Evolutionary conservation across 2,888 invertebrate genomes (phyloP).

Genomic region (Pyrochroa serraticornis): DNA sequence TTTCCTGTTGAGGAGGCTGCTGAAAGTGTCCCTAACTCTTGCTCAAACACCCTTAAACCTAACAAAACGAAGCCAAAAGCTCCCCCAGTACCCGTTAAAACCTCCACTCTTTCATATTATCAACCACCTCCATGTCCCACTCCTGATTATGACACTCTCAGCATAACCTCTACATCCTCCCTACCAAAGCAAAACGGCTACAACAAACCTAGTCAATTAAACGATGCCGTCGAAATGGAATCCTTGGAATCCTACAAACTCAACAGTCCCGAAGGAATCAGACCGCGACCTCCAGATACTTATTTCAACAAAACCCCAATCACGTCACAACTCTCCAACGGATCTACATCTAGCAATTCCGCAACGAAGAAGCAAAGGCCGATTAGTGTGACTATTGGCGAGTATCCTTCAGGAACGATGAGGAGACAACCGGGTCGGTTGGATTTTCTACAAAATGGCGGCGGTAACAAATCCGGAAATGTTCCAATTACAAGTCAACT

Average conservation of each 20-base stretch:
- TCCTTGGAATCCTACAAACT: constrained; percentile 77
- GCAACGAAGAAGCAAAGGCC: constrained; percentile 65
- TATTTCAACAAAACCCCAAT: constrained; percentile 63
- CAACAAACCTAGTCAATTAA: constrained; percentile 40
- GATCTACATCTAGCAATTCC: constrained; percentile 49
- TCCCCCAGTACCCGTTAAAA: constrained; percentile 55
- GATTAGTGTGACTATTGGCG: constrained; percentile 74
- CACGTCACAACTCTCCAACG: constrained; percentile 44
- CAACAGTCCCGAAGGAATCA: constrained; percentile 65
- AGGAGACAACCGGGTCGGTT: constrained; percentile 73
- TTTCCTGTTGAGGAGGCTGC: background rate
- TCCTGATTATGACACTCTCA: constrained; percentile 63
- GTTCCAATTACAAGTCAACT: constrained; percentile 69
- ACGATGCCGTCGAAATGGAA: constrained; percentile 74
- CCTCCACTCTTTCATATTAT: constrained; percentile 49
- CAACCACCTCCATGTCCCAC: constrained; percentile 61
- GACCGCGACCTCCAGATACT: constrained; percentile 71
- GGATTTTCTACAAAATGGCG: constrained; percentile 66
- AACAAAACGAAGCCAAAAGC: constrained; percentile 49
- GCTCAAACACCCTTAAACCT: constrained; percentile 36
- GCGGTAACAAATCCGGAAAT: constrained; percentile 31
- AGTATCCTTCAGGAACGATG: constrained; percentile 66
- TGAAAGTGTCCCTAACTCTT: no score
- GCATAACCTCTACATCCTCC: constrained; percentile 50
- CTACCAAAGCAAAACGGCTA: constrained; percentile 38